A percentile compares a stretch with the other conserved stretches of the same genome.
phyloP scores from a whole-genome alignment of 1,140 invertebrate genomes.

The Stegodyphus mimosarum region DNA sequence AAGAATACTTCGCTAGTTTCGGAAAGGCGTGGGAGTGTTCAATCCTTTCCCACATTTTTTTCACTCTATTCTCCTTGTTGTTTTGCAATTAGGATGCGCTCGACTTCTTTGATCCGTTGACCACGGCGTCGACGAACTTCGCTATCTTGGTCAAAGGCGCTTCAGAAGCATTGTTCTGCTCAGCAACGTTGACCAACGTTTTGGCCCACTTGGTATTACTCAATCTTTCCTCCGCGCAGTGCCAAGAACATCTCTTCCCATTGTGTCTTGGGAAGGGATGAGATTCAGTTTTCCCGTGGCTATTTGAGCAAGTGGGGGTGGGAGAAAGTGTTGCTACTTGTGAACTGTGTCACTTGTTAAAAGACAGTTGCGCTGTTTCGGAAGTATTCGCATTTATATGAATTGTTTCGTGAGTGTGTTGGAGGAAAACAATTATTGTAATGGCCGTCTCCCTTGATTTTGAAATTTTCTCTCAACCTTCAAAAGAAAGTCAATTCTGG shows the following conservation, averaged over 20 bases:
- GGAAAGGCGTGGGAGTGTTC: not conserved
- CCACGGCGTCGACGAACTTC: too few relatives aligned
- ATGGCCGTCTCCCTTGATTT: too few relatives aligned
- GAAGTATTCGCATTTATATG: too few relatives aligned
- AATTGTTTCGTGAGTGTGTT: too few relatives aligned
- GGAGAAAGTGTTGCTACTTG: not conserved
- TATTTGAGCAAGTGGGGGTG: too few relatives aligned
- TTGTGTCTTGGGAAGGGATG: conserved; percentile 1
- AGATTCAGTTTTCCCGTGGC: not conserved
- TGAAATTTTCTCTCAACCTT: too few relatives aligned
- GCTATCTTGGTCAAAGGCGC: not conserved
- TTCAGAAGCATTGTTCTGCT: not conserved
- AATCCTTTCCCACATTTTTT: not conserved
- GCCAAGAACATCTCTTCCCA: not conserved
- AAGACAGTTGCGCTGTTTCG: too few relatives aligned
- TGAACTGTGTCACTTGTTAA: not conserved
- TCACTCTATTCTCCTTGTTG: too few relatives aligned
- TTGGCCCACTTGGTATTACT: not conserved
- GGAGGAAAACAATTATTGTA: too few relatives aligned
- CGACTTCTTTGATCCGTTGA: not conserved
- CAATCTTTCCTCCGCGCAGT: not conserved
- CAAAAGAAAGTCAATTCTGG: too few relatives aligned
- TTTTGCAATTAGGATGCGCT: not conserved
- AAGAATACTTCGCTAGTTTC: not conserved
- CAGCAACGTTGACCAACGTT: not conserved